Percentiles rank a stretch among this genome's conserved stretches.
phyloP scores from a whole-genome alignment of 1,140 invertebrate genomes.

The Trichonephila clavipes region DNA sequence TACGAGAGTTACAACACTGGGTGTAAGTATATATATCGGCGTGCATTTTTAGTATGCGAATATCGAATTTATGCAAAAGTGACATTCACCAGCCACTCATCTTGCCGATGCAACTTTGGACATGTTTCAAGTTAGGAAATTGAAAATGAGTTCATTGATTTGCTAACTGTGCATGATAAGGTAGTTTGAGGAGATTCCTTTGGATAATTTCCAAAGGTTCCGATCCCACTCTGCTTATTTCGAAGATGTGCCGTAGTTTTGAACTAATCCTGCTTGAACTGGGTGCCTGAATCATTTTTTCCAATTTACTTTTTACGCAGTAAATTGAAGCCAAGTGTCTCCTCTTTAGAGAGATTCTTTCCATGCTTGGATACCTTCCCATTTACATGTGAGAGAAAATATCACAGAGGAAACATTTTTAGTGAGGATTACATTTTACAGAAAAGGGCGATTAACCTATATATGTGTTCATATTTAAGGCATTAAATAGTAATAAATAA shows the following conservation, averaged over 20 bases:
- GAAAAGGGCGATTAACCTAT: too few species aligned
- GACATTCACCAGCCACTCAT: not conserved
- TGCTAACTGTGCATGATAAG: not conserved
- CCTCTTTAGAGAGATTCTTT: too few species aligned
- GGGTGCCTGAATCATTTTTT: too few species aligned
- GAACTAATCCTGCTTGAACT: too few species aligned
- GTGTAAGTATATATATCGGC: conserved; percentile 11
- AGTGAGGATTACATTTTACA: too few species aligned
- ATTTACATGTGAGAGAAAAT: too few species aligned
- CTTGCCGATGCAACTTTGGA: conserved; percentile 12
- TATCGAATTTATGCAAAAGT: conserved; percentile 55
- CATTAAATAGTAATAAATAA: too few species aligned
- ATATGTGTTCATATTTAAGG: too few species aligned
- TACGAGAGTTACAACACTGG: not conserved
- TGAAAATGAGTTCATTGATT: conserved; percentile 22
- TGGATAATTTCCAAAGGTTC: conserved; percentile 12
- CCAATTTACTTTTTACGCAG: too few species aligned
- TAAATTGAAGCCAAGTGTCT: too few species aligned
- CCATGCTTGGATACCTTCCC: too few species aligned
- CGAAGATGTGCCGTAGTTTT: not conserved
- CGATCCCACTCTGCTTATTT: not conserved
- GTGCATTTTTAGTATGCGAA: not conserved
- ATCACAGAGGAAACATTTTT: too few species aligned
- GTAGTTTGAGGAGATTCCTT: not conserved
- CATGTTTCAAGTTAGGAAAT: conserved; percentile 15